phyloP scores from a whole-genome alignment of 2,113 vertebrate species.

The Mobula hypostoma region DNA sequence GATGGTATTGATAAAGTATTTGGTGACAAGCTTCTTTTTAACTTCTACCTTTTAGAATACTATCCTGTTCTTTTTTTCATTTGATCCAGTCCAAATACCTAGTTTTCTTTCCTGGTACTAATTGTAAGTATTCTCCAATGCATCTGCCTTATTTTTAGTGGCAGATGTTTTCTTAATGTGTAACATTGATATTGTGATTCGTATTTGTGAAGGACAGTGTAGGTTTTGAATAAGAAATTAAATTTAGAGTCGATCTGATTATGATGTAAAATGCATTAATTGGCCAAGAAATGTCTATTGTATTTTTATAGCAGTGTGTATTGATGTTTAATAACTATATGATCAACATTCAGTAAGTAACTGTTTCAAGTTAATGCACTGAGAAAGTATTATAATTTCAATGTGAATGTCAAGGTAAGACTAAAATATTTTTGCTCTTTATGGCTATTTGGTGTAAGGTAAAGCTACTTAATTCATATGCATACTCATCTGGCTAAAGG shows the following conservation, averaged over 20 bases:
- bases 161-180: neutral
- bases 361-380: neutral
- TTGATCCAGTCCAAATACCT: neutral
- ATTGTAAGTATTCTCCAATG: neutral
- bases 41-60: neutral
- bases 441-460: neutral
- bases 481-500: neutral
- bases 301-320: neutral
- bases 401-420: neutral
- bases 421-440: too few relatives aligned
- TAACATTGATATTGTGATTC: neutral
- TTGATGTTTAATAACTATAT: neutral
- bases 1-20: neutral
- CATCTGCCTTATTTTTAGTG: neutral
- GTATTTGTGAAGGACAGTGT: too few relatives aligned
- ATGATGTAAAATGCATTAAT: neutral
- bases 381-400: neutral
- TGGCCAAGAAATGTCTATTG: neutral
- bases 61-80: neutral
- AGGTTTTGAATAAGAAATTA: neutral
- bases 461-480: neutral
- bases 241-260: neutral
- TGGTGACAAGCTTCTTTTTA: neutral
- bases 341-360: neutral
- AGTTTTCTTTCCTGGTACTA: neutral